phyloP scores from a whole-genome alignment of 2,888 invertebrate species.

The Dynastes grantii region DNA sequence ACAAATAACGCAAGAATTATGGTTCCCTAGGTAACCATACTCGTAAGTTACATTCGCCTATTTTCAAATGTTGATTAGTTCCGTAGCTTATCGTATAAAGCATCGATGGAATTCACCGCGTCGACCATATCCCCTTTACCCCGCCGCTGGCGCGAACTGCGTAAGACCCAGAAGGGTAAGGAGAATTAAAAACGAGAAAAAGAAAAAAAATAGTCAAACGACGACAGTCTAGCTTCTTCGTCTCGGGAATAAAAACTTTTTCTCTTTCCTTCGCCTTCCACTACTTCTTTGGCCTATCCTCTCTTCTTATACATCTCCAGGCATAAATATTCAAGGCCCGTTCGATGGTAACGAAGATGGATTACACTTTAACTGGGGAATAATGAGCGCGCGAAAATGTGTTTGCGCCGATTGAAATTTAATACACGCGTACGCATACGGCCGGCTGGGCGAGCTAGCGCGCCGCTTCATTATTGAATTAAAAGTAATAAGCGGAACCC shows the following conservation, averaged over 20 bases:
- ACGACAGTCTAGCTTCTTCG: constrained; percentile 32
- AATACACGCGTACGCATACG: constrained; percentile 42
- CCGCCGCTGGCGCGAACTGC: background rate
- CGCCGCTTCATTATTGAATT: constrained; percentile 45
- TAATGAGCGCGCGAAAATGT: constrained; percentile 48
- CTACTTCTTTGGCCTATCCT: background rate
- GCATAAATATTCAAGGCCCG: constrained; percentile 45
- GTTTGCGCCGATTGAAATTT: constrained; percentile 46
- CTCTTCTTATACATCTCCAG: background rate
- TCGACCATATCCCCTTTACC: background rate
- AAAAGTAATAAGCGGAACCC: constrained; percentile 43
- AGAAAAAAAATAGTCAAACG: constrained; percentile 20
- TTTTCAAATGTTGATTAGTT: too few species aligned
- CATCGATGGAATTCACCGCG: too few species aligned
- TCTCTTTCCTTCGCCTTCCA: constrained; percentile 14
- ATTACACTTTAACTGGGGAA: constrained; percentile 49
- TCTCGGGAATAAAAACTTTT: constrained; percentile 41
- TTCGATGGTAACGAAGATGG: constrained; percentile 48
- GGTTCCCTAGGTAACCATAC: background rate
- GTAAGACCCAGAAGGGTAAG: constrained; percentile 16
- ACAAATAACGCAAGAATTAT: too few species aligned
- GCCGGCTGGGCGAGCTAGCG: constrained; percentile 35
- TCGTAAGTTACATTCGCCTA: constrained; percentile 5
- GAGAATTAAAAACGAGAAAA: constrained; percentile 17
- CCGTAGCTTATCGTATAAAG: too few species aligned